Conservation (phyloP, 92 coral and sea anemone genomes). For the Porites cylindrica region DNA sequence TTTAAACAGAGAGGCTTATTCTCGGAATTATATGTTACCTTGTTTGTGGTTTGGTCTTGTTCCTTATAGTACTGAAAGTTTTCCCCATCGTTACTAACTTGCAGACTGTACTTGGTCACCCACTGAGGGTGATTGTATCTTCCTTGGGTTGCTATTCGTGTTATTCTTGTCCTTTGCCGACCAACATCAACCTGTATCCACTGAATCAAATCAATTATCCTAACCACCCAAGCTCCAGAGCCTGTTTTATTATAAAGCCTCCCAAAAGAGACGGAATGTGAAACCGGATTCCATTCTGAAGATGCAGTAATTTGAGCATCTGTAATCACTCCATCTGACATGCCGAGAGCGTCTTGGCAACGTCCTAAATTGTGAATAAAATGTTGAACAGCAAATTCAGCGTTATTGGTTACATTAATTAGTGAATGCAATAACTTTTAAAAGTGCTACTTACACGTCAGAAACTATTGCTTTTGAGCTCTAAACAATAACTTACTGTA, state of each 20-base stretch:
- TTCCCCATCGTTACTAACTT: conserved; percentile 4
- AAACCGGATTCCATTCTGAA: not conserved
- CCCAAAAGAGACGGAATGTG: not conserved
- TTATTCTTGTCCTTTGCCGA: not conserved
- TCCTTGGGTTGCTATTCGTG: conserved; percentile 15
- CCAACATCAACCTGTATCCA: conserved; percentile 6
- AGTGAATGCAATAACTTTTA: not conserved
- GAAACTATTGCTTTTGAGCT: not conserved
- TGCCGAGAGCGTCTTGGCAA: not conserved
- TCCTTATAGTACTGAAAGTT: not conserved
- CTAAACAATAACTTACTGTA: not conserved
- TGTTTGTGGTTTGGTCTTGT: not conserved
- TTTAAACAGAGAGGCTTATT: not conserved
- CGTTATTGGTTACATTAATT: too few species aligned
- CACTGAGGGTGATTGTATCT: not conserved
- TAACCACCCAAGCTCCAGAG: not conserved
- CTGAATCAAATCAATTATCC: not conserved
- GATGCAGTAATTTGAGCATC: conserved; percentile 1
- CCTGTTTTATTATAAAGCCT: not conserved
- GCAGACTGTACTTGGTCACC: not conserved
- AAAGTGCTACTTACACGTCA: not conserved
- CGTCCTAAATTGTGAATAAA: too few species aligned
- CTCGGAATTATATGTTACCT: not conserved
- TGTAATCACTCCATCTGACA: not conserved
- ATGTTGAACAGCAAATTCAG: too few species aligned